Evolutionary conservation across 92 coral and sea anemone species (phyloP).

Genomic region (Parazoanthus atlanticus): DNA sequence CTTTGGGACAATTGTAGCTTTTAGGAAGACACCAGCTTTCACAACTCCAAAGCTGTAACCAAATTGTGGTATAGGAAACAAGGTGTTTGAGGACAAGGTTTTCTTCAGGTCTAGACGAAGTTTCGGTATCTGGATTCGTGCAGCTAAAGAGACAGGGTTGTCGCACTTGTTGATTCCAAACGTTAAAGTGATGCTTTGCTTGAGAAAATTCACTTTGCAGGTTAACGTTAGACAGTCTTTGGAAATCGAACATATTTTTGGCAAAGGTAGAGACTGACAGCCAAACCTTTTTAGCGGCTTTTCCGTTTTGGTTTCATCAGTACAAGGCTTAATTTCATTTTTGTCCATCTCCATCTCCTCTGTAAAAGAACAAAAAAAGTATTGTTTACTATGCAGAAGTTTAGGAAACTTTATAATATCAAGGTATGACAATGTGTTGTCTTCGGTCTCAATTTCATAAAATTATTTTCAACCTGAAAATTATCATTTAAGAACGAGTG

Average conservation of each 20-base stretch:
- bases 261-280: conserved; percentile 39
- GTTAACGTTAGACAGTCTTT: conserved; percentile 48
- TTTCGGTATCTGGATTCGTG: conserved; percentile 36
- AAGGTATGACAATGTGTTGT: too few species aligned
- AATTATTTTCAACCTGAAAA: too few species aligned
- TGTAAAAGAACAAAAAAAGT: neutral
- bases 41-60: conserved; percentile 19
- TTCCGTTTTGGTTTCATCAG: neutral
- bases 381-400: neutral
- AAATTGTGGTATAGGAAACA: conserved; percentile 56
- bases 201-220: conserved; percentile 47
- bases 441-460: neutral
- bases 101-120: conserved; percentile 39
- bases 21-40: conserved; percentile 50
- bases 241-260: conserved; percentile 49
- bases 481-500: too few species aligned
- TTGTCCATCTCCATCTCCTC: neutral
- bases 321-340: neutral
- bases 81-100: conserved; percentile 27
- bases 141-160: conserved; percentile 51
- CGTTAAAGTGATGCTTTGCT: conserved; percentile 38
- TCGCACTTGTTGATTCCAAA: conserved; percentile 61
- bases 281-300: conserved; percentile 4
- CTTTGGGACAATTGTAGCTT: conserved; percentile 27
- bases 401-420: neutral